Percentiles rank a stretch among this genome's conserved stretches.
Conservation (phyloP, 2,797 vertebrate genomes). For the Cercopithecus diana region DNA sequence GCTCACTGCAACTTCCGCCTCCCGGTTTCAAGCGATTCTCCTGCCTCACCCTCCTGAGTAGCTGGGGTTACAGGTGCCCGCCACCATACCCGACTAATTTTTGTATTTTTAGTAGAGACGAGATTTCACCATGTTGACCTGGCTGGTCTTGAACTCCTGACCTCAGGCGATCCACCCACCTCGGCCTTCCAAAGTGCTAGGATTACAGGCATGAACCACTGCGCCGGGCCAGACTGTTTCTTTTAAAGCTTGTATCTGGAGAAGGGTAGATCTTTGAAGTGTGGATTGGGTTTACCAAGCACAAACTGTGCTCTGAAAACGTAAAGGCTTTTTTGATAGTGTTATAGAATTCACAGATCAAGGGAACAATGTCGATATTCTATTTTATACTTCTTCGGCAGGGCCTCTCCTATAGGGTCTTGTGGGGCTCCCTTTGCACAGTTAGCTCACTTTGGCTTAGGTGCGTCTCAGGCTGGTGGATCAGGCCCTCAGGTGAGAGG, state of each 20-base stretch:
- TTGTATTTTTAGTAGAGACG: too few species aligned
- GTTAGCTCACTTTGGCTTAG: neutral
- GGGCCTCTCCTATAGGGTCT: neutral
- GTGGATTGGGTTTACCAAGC: neutral
- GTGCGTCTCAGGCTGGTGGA: neutral
- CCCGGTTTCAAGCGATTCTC: too few species aligned
- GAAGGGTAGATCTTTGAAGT: neutral
- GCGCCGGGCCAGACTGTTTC: too few species aligned
- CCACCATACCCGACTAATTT: too few species aligned
- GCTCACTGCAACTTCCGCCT: rapidly evolving
- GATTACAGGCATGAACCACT: too few species aligned
- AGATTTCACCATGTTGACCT: too few species aligned
- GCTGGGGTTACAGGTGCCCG: too few species aligned
- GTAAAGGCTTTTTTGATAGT: neutral
- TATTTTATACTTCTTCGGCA: neutral
- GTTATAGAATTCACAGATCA: neutral
- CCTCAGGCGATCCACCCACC: too few species aligned
- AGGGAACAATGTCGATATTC: neutral
- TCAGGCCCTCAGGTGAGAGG: neutral
- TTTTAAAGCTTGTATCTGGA: neutral
- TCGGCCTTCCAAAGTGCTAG: too few species aligned
- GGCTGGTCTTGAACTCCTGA: too few species aligned
- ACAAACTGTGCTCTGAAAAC: too few species aligned
- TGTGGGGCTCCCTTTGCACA: neutral
- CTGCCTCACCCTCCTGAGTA: too few species aligned